These are phyloP conservation scores for Drosophila neonasuta DNA, from an alignment of 2,888 invertebrate species.

Conservation along the genomic window DNA sequence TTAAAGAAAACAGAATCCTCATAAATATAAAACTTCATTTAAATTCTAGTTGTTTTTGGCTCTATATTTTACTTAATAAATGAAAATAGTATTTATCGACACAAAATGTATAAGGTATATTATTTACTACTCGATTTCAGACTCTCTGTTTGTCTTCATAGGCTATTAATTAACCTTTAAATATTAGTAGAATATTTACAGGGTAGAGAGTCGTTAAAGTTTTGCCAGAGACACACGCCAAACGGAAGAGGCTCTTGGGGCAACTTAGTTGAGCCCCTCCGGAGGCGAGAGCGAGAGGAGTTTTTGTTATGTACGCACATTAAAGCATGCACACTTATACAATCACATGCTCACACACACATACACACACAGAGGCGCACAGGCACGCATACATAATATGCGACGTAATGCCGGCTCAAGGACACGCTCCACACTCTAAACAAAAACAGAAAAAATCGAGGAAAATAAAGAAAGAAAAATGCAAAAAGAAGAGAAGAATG, in stretches of 20 bases:
- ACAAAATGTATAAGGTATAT: no score
- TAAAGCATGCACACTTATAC: constrained; percentile 18
- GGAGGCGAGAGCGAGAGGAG: neutral
- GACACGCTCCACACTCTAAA: constrained; percentile 46
- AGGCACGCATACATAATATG: constrained; percentile 33
- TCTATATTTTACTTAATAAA: no score
- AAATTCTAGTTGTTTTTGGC: no score
- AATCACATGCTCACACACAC: constrained; percentile 11
- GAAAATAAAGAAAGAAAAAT: constrained; percentile 3
- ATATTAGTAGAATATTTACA: constrained; percentile 2
- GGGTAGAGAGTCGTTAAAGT: constrained; percentile 35
- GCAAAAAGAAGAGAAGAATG: constrained; percentile 12
- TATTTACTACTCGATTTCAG: no score
- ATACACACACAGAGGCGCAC: constrained; percentile 7
- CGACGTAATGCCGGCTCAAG: constrained; percentile 67
- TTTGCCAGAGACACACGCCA: constrained; percentile 7
- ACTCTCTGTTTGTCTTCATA: no score
- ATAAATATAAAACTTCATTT: no score
- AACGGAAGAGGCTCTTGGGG: constrained; percentile 46
- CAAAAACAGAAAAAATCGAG: constrained; percentile 6
- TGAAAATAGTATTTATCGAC: no score
- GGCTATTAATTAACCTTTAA: neutral
- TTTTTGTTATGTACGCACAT: constrained; percentile 29
- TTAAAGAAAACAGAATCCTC: no score
- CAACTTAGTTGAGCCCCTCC: constrained; percentile 14